These are phyloP conservation scores for Sebastolobus alascanus DNA, from an alignment of 2,797 vertebrate species.

Conservation along the genomic window DNA sequence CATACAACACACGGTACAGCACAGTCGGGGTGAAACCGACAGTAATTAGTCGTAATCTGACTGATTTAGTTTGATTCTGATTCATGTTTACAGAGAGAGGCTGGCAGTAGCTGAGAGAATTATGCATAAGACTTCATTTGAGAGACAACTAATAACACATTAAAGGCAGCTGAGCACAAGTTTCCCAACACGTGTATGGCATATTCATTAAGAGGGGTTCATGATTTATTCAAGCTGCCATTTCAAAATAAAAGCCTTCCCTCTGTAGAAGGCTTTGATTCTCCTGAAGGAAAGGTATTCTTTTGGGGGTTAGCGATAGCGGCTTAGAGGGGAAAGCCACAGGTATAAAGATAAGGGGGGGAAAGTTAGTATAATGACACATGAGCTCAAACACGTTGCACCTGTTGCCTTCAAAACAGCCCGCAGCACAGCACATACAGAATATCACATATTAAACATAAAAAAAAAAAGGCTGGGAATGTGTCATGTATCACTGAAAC, in stretches of 20 bases:
- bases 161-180: conserved; percentile 48
- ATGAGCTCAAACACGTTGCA: conserved; percentile 11
- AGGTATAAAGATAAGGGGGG: background rate
- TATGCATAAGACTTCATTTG: conserved; percentile 55
- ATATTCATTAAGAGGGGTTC: conserved; percentile 41
- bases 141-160: conserved; percentile 61
- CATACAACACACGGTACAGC: conserved; percentile 9
- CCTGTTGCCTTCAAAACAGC: conserved; percentile 38
- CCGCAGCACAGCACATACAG: conserved; percentile 22
- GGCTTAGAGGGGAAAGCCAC: conserved; percentile 17
- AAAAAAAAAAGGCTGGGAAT: conserved; percentile 16
- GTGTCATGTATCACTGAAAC: conserved; percentile 31
- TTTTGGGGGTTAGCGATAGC: conserved; percentile 21
- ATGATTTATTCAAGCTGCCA: conserved; percentile 44
- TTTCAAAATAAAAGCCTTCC: conserved; percentile 58
- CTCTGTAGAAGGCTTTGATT: conserved; percentile 35
- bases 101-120: conserved; percentile 42
- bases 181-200: conserved; percentile 37
- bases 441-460: conserved; percentile 29
- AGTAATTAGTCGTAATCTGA: conserved; percentile 61
- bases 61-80: conserved; percentile 60
- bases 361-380: conserved; percentile 19
- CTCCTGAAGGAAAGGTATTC: conserved; percentile 10
- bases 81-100: conserved; percentile 53
- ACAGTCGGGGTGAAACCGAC: conserved; percentile 22